Evolutionary conservation across 1,140 invertebrate genomes (phyloP).

Genomic region (Odontomachus brunneus): DNA sequence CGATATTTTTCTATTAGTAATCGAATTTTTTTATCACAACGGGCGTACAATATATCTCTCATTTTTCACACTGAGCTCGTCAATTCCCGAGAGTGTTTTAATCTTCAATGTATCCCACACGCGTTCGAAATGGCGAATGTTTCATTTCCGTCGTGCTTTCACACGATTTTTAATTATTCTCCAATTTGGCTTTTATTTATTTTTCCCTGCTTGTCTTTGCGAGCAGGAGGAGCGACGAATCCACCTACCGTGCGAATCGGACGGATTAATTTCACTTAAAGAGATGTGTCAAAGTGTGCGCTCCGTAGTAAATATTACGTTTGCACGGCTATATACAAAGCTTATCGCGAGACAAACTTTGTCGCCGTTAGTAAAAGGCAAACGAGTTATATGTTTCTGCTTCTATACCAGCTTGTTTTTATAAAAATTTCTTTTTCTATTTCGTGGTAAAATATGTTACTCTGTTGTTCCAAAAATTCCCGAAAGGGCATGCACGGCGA

Average conservation of each 20-base stretch:
- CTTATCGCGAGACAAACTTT: neutral
- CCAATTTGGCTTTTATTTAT: slow-evolving; percentile 11
- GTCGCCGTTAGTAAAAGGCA: neutral
- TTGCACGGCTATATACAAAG: neutral
- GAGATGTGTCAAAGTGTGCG: neutral
- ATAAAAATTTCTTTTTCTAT: neutral
- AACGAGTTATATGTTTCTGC: slow-evolving; percentile 8
- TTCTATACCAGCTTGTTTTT: neutral
- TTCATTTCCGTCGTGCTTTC: slow-evolving; percentile 9
- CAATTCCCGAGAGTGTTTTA: neutral
- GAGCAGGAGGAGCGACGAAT: neutral
- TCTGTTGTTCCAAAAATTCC: slow-evolving; percentile 3
- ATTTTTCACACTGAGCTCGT: neutral
- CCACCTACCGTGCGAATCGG: neutral
- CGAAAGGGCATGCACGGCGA: neutral
- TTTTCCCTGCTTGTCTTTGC: neutral
- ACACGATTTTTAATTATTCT: slow-evolving; percentile 10
- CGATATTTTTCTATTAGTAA: slow-evolving; percentile 11
- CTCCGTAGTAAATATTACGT: neutral
- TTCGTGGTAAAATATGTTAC: neutral
- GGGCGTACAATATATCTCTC: slow-evolving; percentile 12
- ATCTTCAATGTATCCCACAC: slow-evolving; percentile 12
- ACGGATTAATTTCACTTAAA: slow-evolving; percentile 19
- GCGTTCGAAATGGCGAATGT: slow-evolving; percentile 4
- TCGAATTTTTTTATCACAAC: neutral